phyloP scores from a whole-genome alignment of 2,113 vertebrate species.

The Apeltes quadracus region DNA sequence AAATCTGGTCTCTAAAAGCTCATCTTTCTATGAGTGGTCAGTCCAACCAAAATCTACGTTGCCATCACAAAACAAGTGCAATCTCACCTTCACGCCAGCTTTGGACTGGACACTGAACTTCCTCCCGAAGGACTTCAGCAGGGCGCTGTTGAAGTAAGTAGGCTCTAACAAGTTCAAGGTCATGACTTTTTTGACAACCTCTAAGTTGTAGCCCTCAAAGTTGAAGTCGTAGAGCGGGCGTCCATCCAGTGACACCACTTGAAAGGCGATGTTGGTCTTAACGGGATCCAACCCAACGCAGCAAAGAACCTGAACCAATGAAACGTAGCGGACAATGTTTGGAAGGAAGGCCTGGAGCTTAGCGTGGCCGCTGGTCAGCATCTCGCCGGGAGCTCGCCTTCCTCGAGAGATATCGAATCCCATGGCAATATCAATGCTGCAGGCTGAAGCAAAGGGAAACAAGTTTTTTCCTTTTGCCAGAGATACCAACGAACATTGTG shows the following conservation, averaged over 20 bases:
- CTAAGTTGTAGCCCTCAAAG: conserved; percentile 78
- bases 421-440: conserved; percentile 82
- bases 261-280: conserved; percentile 71
- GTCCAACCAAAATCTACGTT: neutral
- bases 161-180: conserved; percentile 39
- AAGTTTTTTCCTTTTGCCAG: neutral
- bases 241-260: conserved; percentile 64
- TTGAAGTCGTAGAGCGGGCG: conserved; percentile 72
- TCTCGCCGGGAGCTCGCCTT: neutral
- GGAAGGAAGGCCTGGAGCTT: conserved; percentile 75
- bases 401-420: conserved; percentile 84
- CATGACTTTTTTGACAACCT: conserved; percentile 80
- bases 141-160: conserved; percentile 76
- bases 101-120: conserved; percentile 66
- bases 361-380: conserved; percentile 66
- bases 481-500: neutral
- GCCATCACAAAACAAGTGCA: neutral
- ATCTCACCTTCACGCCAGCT: conserved; percentile 75
- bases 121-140: conserved; percentile 79
- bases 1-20: neutral
- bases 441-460: conserved; percentile 69
- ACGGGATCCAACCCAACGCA: conserved; percentile 56
- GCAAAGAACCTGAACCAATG: conserved; percentile 73
- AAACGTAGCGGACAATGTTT: conserved; percentile 71
- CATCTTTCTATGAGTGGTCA: neutral